Evolutionary conservation across 2,113 vertebrate species (phyloP), one percentile per base, ranked within the genome.

Genomic region (Engystomops pustulosus): DNA sequence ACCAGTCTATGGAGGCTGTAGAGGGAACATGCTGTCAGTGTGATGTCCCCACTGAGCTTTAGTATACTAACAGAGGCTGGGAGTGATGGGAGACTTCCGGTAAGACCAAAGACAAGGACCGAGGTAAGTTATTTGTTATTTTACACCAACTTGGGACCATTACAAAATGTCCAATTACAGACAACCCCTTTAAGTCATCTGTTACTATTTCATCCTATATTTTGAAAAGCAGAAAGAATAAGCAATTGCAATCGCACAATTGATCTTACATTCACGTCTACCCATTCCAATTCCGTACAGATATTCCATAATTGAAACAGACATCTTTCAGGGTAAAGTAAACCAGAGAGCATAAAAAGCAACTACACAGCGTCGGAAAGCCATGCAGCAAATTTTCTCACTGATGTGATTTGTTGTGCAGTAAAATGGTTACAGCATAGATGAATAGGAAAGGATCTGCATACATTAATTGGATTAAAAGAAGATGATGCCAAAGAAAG

Each of bases 401-500:
- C 23, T 41, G 74, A 34, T 38, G 74, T 20, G n/a, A 38, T 78
- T 38, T 81, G n/a, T 51, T 81, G 45, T 23, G 30, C 65, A 70
- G 41, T 49, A 71, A 51, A 80, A 71, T 3, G n/a, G 45, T 70
- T 38, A 70, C 30, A 53, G 34, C 47, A 27, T 44, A 82, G 34
- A 58, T 72, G 30, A 55, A 38, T 5, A 30, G 69, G 51, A 55
- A 60, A 58, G 23, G 25, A 82, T 81, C 23, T 27, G 36, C 34
- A 60, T 44, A 44, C 41, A 70, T 68, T 76, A 49, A 77, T 79
- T 79, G 65, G 34, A 79, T 51, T 70, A 38, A 44, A 53, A 78
- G 67, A 81, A 27, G 38, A 81, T 71, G 32, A 81, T 71, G 88
- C 88, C 89, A 86, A 80, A 83, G 88, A 83, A 89, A 85, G 88